Base-by-base conservation (phyloP, 2,888 invertebrate species). In the Ellobium chinense region DNA sequence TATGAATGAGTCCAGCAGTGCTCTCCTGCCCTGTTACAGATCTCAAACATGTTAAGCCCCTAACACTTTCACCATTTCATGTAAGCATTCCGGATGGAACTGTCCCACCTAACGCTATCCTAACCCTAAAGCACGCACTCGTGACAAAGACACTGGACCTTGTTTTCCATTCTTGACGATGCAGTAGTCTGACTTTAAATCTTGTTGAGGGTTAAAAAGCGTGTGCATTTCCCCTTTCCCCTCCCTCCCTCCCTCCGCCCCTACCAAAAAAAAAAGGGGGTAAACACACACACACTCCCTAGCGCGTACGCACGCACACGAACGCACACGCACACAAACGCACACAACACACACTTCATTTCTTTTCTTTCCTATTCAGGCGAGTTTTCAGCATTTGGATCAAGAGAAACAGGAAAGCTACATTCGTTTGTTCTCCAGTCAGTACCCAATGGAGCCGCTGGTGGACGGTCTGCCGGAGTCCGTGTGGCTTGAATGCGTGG, bases 401-500 rank as follows among this genome's bases (percentile, higher is more conserved):
- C 7, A 46, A 1, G 68, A 68, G 34, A 66, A 66, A 24, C 65
- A 69, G 21, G 78, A 66, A 31, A 73, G 39, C 14, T 74, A 70
- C 68, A 21, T 65, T 24, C 37, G 77, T 18, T 29, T 76, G 39
- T 68, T 75, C 31, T 56, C 74, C 1, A 65, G 79, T 14, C 58
- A 82, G 54, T 78, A 79, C 46, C 78, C 46, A 21, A 39, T 81
- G 62, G 84, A 85, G 37, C 85, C 84, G 0, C 63, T 83, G 2
- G 80, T 85, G 27, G 85, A 85, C 62, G 85, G 84, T 18, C 83
- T 85, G 62, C 85, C 85, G 1, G 85, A 79, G 24, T 81, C 85
- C 9, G 76, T 85, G 31, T 85, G 85, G 85, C 80, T 85, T 70
- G 83, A 83, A 46, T 85, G 85, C 69, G 80, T 85, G 21, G 85